phyloP scores from a whole-genome alignment of 2,888 invertebrate genomes.

The Drosophila quinaria region DNA sequence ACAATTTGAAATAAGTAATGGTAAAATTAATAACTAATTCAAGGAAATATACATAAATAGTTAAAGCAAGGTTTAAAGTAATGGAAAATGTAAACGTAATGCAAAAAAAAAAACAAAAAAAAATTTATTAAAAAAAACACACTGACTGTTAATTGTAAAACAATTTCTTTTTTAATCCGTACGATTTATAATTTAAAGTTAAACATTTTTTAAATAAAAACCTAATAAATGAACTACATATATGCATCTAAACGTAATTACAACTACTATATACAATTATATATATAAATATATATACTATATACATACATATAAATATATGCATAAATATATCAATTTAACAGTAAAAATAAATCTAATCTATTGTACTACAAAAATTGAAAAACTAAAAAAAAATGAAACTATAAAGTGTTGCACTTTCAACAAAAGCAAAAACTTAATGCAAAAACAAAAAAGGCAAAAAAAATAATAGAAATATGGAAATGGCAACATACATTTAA shows the following conservation, averaged over 20 bases:
- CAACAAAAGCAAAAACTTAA: slow-evolving; percentile 38
- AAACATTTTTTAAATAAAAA: slow-evolving; percentile 69
- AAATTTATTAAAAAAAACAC: slow-evolving; percentile 70
- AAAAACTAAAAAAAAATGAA: slow-evolving; percentile 33
- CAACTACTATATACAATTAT: slow-evolving; percentile 72
- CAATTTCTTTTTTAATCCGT: slow-evolving; percentile 82
- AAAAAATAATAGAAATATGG: slow-evolving; percentile 6
- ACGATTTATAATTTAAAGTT: slow-evolving; percentile 71
- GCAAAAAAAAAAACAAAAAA: slow-evolving; percentile 50
- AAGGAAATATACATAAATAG: slow-evolving; percentile 67
- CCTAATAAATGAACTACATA: slow-evolving; percentile 74
- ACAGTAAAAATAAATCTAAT: slow-evolving; percentile 79
- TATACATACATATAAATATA: slow-evolving; percentile 74
- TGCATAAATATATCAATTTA: slow-evolving; percentile 78
- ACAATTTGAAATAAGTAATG: slow-evolving; percentile 66
- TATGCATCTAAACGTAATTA: slow-evolving; percentile 79
- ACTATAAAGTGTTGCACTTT: slow-evolving; percentile 66
- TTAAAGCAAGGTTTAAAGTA: slow-evolving; percentile 73
- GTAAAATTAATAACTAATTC: slow-evolving; percentile 73
- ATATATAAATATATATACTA: slow-evolving; percentile 67
- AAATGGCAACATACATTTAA: slow-evolving; percentile 39
- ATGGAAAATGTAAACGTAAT: slow-evolving; percentile 66
- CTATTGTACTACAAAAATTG: slow-evolving; percentile 69
- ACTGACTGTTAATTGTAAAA: slow-evolving; percentile 86
- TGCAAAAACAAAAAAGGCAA: slow-evolving; percentile 32